phyloP scores from a whole-genome alignment of 2,888 invertebrate species.

The Coecobrya sp. region DNA sequence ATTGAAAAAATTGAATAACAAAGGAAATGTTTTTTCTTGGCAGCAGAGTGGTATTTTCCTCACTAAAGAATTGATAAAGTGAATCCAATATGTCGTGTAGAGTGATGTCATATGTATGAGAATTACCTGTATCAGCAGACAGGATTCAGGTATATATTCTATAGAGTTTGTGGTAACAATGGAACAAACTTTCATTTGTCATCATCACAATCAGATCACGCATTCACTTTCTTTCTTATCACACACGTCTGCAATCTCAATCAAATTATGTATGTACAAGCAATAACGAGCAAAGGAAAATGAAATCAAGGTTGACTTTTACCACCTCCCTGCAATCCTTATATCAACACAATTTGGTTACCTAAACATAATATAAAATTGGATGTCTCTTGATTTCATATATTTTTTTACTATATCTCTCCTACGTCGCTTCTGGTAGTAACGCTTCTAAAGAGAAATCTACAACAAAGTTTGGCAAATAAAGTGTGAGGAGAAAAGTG shows the following conservation, averaged over 20 bases:
- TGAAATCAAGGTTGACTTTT: conserved; percentile 41
- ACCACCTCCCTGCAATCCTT: not conserved
- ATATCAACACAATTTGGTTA: not conserved
- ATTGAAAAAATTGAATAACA: not conserved
- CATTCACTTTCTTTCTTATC: conserved; percentile 16
- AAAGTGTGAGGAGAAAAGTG: not conserved
- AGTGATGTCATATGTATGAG: not conserved
- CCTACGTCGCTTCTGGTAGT: not conserved
- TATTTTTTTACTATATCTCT: not conserved
- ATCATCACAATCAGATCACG: conserved; percentile 38
- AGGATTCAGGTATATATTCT: not conserved
- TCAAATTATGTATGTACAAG: not conserved
- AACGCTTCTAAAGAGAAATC: not conserved
- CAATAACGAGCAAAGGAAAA: conserved; percentile 8
- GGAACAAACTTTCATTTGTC: conserved; percentile 34
- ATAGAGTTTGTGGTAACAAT: not conserved
- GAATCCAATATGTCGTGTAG: not conserved
- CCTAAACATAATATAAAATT: not conserved
- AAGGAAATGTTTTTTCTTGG: not conserved
- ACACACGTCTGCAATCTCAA: not conserved
- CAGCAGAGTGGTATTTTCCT: not conserved
- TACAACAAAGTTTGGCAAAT: not conserved
- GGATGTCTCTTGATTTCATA: conserved; percentile 9
- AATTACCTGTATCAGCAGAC: not conserved
- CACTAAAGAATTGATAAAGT: not conserved